Evolutionary conservation across 2,888 invertebrate species (phyloP).

Genomic region (Lepidocyrtoides sp.): DNA sequence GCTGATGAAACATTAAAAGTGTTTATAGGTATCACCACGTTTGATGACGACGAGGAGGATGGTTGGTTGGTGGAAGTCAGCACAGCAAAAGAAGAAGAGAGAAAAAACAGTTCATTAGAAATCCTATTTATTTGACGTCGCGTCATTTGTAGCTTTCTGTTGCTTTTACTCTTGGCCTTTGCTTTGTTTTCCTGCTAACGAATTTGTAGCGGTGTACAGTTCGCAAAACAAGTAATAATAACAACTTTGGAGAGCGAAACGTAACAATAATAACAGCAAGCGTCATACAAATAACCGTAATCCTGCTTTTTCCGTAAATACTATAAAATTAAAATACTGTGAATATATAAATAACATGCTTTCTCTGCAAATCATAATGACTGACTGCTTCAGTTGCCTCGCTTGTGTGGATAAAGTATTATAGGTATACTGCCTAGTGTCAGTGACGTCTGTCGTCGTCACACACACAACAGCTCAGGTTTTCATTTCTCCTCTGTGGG

Average conservation of each 20-base stretch:
- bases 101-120: slow-evolving; percentile 37
- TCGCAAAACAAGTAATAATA: slow-evolving; percentile 54
- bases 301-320: slow-evolving; percentile 26
- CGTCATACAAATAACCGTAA: slow-evolving; percentile 28
- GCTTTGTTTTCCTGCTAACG: slow-evolving; percentile 38
- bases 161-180: no score
- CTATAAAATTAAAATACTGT: slow-evolving; percentile 27
- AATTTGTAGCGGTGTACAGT: slow-evolving; percentile 65
- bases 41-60: background rate
- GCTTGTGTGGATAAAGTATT: background rate
- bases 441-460: background rate
- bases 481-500: background rate
- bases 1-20: slow-evolving; percentile 66
- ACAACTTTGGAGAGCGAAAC: background rate
- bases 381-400: background rate
- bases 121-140: background rate
- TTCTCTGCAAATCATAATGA: slow-evolving; percentile 23
- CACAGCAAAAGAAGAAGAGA: background rate
- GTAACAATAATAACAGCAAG: slow-evolving; percentile 43
- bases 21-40: slow-evolving; percentile 29
- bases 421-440: no score
- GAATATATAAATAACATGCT: background rate
- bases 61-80: background rate
- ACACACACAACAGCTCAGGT: background rate
- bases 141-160: background rate